phyloP scores from a whole-genome alignment of 2,113 vertebrate genomes.

The Psilopsiagon aymara region DNA sequence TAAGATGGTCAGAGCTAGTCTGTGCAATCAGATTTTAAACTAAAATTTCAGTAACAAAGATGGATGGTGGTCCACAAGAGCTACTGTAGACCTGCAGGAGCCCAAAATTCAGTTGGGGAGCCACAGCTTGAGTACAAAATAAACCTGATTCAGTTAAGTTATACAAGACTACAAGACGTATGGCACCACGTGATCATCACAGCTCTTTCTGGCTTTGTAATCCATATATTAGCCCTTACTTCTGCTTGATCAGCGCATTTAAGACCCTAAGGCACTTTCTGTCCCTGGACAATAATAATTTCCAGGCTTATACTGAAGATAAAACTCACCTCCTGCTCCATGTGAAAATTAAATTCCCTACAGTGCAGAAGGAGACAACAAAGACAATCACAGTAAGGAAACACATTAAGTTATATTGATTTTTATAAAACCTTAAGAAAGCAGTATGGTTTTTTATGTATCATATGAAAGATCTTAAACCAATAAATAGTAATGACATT shows the following conservation, averaged over 20 bases:
- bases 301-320: not conserved
- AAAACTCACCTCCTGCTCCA: not conserved
- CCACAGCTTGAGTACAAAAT: not conserved
- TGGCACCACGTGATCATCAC: not conserved
- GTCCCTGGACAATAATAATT: not conserved
- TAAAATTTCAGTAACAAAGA: not conserved
- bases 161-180: not conserved
- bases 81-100: not conserved
- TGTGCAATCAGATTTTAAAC: not conserved
- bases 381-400: not conserved
- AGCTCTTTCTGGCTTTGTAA: not conserved
- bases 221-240: not conserved
- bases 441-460: not conserved
- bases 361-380: not conserved
- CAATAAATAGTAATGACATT: not conserved
- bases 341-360: not conserved
- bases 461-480: not conserved
- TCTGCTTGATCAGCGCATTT: not conserved
- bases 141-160: not conserved
- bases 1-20: not conserved
- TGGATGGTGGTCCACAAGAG: not conserved
- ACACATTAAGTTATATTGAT: not conserved
- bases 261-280: not conserved
- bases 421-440: not conserved
- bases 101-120: not conserved